phyloP scores from a whole-genome alignment of 1,140 invertebrate genomes.

The Zaprionus vittiger region DNA sequence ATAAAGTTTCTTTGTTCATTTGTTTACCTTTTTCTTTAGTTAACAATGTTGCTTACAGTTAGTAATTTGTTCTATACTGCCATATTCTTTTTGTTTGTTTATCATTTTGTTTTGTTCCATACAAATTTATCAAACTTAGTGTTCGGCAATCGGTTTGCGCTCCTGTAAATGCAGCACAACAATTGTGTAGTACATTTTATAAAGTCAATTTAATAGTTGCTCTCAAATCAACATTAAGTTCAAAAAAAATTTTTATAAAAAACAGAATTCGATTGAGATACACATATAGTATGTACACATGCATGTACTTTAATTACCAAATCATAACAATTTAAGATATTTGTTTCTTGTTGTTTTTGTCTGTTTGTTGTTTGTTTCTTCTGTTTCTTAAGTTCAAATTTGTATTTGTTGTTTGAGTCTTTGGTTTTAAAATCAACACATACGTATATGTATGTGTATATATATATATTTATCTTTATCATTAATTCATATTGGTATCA shows the following conservation, averaged over 20 bases:
- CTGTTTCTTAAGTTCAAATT: slow-evolving; percentile 44
- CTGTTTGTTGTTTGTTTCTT: slow-evolving; percentile 26
- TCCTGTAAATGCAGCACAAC: slow-evolving; percentile 55
- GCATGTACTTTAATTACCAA: slow-evolving; percentile 14
- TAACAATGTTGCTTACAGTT: slow-evolving; percentile 75
- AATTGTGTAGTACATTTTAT: slow-evolving; percentile 41
- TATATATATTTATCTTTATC: slow-evolving; percentile 35
- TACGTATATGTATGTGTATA: slow-evolving; percentile 44
- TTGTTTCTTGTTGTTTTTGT: slow-evolving; percentile 25
- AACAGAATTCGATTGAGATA: slow-evolving; percentile 3
- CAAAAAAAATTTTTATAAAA: slow-evolving; percentile 30
- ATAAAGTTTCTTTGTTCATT: slow-evolving; percentile 52
- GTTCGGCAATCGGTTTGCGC: slow-evolving; percentile 49
- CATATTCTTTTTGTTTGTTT: slow-evolving; percentile 32
- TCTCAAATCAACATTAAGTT: slow-evolving; percentile 48
- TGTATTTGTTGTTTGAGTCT: slow-evolving; percentile 73
- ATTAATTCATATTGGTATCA: slow-evolving; percentile 43
- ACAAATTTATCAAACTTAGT: slow-evolving; percentile 54
- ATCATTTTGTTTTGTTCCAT: slow-evolving; percentile 27
- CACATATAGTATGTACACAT: slow-evolving; percentile 3
- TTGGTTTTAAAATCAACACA: slow-evolving; percentile 81
- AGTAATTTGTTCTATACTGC: slow-evolving; percentile 66
- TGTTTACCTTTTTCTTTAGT: slow-evolving; percentile 55
- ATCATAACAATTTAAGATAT: slow-evolving; percentile 55
- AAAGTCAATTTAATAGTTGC: slow-evolving; percentile 49